A percentile compares a stretch with the other conserved stretches of the same genome.
Evolutionary conservation across 1,140 invertebrate genomes (phyloP).

Genomic region (Pseudomyrmex cubaensis): DNA sequence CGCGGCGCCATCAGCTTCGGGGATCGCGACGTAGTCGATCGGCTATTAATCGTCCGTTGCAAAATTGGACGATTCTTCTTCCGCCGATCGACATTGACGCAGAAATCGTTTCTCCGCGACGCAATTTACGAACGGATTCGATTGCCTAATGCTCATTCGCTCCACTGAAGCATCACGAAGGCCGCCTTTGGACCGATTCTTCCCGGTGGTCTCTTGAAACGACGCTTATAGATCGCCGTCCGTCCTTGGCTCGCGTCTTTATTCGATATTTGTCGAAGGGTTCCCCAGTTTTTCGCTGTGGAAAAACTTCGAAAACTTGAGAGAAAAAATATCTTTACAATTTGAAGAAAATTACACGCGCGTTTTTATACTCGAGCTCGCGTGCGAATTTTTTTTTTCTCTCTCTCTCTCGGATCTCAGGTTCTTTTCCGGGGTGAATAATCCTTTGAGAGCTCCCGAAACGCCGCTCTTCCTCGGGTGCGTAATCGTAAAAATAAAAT

Average conservation of each 20-base stretch:
- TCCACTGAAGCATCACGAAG: slow-evolving; percentile 67
- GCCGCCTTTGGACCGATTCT: slow-evolving; percentile 50
- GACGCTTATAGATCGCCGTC: slow-evolving; percentile 33
- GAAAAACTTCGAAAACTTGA: background rate
- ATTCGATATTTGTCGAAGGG: background rate
- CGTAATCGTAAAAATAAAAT: slow-evolving; percentile 78
- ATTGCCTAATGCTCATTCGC: slow-evolving; percentile 64
- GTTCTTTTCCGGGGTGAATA: slow-evolving; percentile 11
- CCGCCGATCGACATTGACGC: slow-evolving; percentile 58
- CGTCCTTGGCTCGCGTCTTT: slow-evolving; percentile 6
- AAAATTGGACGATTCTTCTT: slow-evolving; percentile 54
- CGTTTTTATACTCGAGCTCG: background rate
- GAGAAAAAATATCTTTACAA: background rate
- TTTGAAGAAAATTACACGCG: background rate
- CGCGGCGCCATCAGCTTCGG: slow-evolving; percentile 36
- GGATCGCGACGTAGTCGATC: slow-evolving; percentile 41
- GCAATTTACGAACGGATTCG: slow-evolving; percentile 55
- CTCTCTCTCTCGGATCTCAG: background rate
- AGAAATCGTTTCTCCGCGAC: slow-evolving; percentile 41
- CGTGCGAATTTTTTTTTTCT: background rate
- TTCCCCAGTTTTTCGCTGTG: too few species aligned
- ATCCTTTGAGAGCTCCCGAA: background rate
- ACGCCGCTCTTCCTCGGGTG: background rate
- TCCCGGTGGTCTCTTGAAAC: slow-evolving; percentile 44
- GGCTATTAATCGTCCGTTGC: slow-evolving; percentile 50